Evolutionary conservation across 2,888 invertebrate genomes (phyloP), one percentile per base, ranked within the genome.

Genomic region (Tiliacea aurago): DNA sequence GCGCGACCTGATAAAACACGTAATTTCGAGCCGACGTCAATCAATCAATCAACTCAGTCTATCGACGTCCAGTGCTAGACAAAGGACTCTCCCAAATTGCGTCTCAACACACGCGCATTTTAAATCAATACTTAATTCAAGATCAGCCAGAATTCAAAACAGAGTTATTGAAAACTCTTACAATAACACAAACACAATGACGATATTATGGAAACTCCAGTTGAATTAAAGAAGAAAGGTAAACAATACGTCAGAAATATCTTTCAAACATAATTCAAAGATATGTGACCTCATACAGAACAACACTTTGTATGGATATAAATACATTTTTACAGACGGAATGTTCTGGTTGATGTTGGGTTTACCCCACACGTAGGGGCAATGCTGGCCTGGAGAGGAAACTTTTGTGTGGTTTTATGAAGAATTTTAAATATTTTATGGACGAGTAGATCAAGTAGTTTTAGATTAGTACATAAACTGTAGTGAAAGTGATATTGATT

Each of bases 271-370:
- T 65, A 55, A 49, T 64, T 45, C 37, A 64, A 59, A 64, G 23
- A 33, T 49, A 41, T 45, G 43, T 74, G 62, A 56, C n/a, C 15
- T 43, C 41, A 74, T 41, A 62, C 11, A 49, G 13, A 61, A 43
- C 33, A 51, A 53, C 6, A 51, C 7, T 65, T 59, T 49, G 59
- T 49, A 6, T 11, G 28, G 55, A 23, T 62, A 66, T 43, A 51
- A 76, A 77, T 76, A 76, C 11, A 18, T 18, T 62, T 75, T 47
- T 43, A 18, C n/a, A 51, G 10, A 61, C 3, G 33, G 41, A 68
- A 59, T 20, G 10, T 55, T 64, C 33, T 51, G 55, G 33, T 33
- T 45, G 6, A 20, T 41, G 37, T 41, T 28, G 49, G 53, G 53
- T 37, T 77, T 67, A 53, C 56, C 78, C 33, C 23, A 51, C 41